Evolutionary conservation across 2,113 vertebrate species (phyloP), one percentile per base, ranked within the genome.

Genomic region (Cygnus atratus): DNA sequence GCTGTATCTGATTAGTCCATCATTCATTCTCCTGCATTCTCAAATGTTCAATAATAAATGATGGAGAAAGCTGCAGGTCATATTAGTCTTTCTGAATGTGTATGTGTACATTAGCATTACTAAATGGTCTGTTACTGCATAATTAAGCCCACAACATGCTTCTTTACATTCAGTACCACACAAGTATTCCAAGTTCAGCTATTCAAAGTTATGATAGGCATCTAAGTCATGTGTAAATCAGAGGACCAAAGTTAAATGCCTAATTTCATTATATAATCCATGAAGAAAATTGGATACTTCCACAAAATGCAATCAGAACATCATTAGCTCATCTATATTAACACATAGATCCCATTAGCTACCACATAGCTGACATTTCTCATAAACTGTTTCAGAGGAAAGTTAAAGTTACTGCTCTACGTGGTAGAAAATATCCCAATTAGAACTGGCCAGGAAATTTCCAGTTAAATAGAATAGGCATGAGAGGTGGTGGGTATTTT

Each of bases 31-130:
- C 12, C 55, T 68, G 16, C 67, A 21, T 93, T 95, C 39, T 96
- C 86, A 92, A 90, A 87, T 92, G 93, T 96, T 97, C 91, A 97
- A 94, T 97, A 96, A 97, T 95, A 95, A 96, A 93, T 94, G 70
- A 95, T 52, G 46, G 78, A 96, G 28, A 84, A 97, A 95, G 44
- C 84, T 92, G 91, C 71, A 83, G 85, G 41, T 85, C 88, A 92
- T 37, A 88, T 95, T 91, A 97, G 96, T 97, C 46, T 95, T 95
- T 96, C 48, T 91, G 63, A 91, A 50, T 39, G 14, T 37, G 5
- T 16, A 3, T 84, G 54, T 74, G 88, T 83, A 77, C 87, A 65
- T 97, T 93, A 90, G 39, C 73, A 83, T 95, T 95, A 95, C 93
- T 95, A 93, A 97, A 94, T 83, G 68, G 50, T 95, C 90, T 86